Base-by-base conservation (phyloP, 2,113 vertebrate species). In the Sialia sialis region DNA sequence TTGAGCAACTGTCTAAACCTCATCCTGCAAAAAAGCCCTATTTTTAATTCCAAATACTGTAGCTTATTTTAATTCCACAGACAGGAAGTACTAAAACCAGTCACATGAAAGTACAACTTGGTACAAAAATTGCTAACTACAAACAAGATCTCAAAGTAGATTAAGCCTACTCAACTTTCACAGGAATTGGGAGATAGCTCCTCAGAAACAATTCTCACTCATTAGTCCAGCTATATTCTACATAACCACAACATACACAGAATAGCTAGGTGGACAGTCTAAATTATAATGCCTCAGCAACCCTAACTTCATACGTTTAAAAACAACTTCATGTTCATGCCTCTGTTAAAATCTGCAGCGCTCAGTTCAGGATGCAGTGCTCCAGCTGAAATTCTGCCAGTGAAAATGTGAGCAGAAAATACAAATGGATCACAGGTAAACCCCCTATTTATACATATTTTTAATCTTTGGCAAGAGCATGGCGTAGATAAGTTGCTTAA, bases 21-120 rank as follows among this genome's bases (percentile, higher is more conserved):
- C 20, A 68, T 8, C 2, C 20, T 76, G 5, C 6, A 38, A 51
- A 62, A 64, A 51, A 22, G 0, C 15, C 1, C 4, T 16, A 19
- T 15, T 73, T 83, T 86, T 51, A 76, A 30, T 93, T 51, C 30
- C 38, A 76, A 76, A 72, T 10, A 34, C 34, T 34, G 38, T 1
- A 55, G 21, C 9, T 77, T 51, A 58, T 23, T 78, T 73, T 51
- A 69, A 67, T 15, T 55, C 32, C 20, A 77, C 1, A 44, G 39
- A 58, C 13, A 74, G 14, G 52, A 84, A 85, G 36, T 34, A 60
- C 22, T 64, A 52, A 75, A 34, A 54, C 4, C 34, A 77, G 44
- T 16, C 78, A 73, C 22, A 34, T 2, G 20, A 84, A 76, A 83
- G 13, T 18, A 38, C 0, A 2, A 25, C 30, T 55, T 3, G 3